These are phyloP conservation scores for Nothura maculosa DNA, from an alignment of 2,797 vertebrate species.

Conservation along the genomic window DNA sequence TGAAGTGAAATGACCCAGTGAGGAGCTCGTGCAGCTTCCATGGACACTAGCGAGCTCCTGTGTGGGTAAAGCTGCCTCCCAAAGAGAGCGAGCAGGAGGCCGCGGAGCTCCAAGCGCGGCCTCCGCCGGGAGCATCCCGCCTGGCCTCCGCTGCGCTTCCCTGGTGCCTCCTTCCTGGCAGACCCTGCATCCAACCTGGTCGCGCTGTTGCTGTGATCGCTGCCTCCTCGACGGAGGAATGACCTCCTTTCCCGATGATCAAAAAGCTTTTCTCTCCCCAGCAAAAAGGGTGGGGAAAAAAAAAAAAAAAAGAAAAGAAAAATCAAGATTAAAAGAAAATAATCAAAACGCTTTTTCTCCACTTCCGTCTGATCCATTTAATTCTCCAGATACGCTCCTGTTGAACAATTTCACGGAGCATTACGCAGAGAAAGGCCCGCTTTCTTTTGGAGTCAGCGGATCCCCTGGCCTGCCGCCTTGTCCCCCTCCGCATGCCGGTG, in stretches of 20 bases:
- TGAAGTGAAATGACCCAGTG: neutral
- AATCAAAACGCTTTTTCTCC: neutral
- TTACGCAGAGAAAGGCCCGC: neutral
- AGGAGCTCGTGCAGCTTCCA: neutral
- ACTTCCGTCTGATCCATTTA: neutral
- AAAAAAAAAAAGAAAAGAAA: neutral
- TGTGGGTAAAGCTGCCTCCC: neutral
- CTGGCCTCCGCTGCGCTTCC: no score
- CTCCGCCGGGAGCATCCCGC: neutral
- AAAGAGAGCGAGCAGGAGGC: no score
- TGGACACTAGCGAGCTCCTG: neutral
- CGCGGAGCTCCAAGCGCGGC: neutral
- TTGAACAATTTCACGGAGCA: constrained; percentile 2
- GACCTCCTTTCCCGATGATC: neutral
- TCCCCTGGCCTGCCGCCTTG: neutral
- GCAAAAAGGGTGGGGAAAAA: neutral
- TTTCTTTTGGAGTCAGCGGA: neutral
- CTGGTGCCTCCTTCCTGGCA: neutral
- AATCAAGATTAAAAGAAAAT: neutral
- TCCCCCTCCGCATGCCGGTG: neutral
- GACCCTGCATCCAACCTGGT: neutral
- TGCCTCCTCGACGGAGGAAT: neutral
- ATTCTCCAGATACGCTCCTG: neutral
- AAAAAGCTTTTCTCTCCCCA: neutral
- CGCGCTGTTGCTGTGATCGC: neutral